Percentiles rank a stretch among this genome's conserved stretches.
phyloP scores from a whole-genome alignment of 2,888 invertebrate genomes.

The Thereva unica region DNA sequence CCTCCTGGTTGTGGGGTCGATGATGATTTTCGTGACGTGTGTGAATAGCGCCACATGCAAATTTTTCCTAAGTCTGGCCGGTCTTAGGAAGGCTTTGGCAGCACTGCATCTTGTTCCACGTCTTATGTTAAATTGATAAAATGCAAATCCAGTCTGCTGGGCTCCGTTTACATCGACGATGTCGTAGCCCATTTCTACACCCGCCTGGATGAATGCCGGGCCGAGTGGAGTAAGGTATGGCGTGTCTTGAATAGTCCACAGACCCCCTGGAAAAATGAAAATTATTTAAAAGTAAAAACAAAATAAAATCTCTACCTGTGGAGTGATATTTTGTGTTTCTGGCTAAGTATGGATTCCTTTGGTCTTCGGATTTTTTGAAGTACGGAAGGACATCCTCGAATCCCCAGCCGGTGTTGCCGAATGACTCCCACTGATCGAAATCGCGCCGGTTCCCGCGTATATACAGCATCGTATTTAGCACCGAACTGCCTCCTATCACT shows the following conservation, averaged over 20 bases:
- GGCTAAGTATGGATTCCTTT: constrained; percentile 85
- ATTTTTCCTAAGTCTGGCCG: constrained; percentile 75
- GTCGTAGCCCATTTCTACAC: constrained; percentile 91
- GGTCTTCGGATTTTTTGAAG: constrained; percentile 86
- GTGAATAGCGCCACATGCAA: constrained; percentile 80
- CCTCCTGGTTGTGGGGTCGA: constrained; percentile 71
- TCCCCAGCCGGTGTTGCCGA: constrained; percentile 88
- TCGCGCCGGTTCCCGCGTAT: constrained; percentile 85
- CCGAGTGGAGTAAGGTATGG: constrained; percentile 74
- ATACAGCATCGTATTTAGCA: constrained; percentile 90
- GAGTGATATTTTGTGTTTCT: constrained; percentile 71
- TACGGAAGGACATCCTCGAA: constrained; percentile 80
- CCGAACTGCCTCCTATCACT: constrained; percentile 84
- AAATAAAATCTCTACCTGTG: constrained; percentile 62
- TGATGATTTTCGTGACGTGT: constrained; percentile 76
- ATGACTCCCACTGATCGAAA: constrained; percentile 83
- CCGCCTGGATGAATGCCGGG: constrained; percentile 83
- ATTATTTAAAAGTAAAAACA: constrained; percentile 1
- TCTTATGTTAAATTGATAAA: constrained; percentile 88
- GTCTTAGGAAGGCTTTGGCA: constrained; percentile 83
- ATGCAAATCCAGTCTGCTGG: constrained; percentile 83
- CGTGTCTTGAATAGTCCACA: constrained; percentile 56
- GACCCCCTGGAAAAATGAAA: constrained; percentile 51
- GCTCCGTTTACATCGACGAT: constrained; percentile 83
- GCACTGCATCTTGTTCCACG: constrained; percentile 81